Percentiles rank a stretch among this genome's conserved stretches.
These are phyloP conservation scores for Alexandromys fortis DNA, from an alignment of 2,113 vertebrate species.

Conservation along the genomic window DNA sequence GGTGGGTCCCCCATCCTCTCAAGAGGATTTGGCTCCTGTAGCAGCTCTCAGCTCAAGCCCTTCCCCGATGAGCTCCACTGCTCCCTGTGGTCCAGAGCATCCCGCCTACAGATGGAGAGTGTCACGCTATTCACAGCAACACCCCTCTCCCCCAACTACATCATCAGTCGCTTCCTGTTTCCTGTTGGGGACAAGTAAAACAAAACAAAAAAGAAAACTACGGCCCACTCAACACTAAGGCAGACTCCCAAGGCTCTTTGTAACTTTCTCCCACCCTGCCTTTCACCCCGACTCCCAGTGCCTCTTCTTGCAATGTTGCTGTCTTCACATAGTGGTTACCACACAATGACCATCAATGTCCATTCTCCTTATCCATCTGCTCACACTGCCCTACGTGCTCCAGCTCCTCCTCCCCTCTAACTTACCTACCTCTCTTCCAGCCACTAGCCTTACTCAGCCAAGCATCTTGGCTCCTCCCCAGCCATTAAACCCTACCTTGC, in stretches of 20 bases:
- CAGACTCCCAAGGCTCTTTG: background rate
- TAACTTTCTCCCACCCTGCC: background rate
- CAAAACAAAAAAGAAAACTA: background rate
- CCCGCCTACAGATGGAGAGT: background rate
- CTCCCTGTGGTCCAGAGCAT: background rate
- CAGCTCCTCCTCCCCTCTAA: background rate
- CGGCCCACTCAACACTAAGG: background rate
- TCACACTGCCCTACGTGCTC: background rate
- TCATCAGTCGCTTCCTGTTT: background rate
- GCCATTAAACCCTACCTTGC: background rate
- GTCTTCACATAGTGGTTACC: background rate
- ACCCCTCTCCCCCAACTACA: background rate
- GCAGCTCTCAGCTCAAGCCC: background rate
- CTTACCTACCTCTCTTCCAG: background rate
- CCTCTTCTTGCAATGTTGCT: background rate
- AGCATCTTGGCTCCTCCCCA: background rate
- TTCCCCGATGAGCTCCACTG: background rate
- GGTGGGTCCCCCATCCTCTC: background rate
- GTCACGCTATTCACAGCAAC: rapidly evolving
- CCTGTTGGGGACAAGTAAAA: background rate
- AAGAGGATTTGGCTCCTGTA: background rate
- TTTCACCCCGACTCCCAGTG: background rate
- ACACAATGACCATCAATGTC: background rate
- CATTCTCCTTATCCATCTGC: background rate
- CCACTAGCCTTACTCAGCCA: background rate